Conservation (phyloP, 2,888 invertebrate genomes). For the Sinohyriopsis cumingii region DNA sequence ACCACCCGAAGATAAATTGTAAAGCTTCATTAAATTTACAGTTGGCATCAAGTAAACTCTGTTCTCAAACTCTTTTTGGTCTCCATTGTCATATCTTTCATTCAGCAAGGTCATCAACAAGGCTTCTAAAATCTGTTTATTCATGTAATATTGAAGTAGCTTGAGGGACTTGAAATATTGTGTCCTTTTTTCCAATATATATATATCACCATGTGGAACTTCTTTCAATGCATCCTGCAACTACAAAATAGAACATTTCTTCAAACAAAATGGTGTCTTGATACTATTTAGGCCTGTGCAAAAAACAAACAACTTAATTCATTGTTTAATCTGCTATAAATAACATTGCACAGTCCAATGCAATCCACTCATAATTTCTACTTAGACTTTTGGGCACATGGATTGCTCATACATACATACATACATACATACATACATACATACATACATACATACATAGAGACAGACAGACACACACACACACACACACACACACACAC, state of each 20-base stretch:
- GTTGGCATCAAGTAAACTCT: constrained; percentile 28
- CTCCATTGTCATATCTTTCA: constrained; percentile 11
- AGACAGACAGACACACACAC: too few relatives aligned
- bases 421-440: too few relatives aligned
- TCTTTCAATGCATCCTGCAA: constrained; percentile 26
- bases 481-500: too few relatives aligned
- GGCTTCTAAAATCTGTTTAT: constrained; percentile 24
- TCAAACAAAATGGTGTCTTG: too few relatives aligned
- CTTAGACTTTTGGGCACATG: too few relatives aligned
- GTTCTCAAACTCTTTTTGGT: constrained; percentile 12
- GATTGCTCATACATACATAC: too few relatives aligned
- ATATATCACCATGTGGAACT: constrained; percentile 25
- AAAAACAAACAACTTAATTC: too few relatives aligned
- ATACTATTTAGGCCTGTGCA: too few relatives aligned
- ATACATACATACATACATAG: too few relatives aligned
- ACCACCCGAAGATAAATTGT: constrained; percentile 39
- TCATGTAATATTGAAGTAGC: constrained; percentile 25
- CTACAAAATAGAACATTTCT: constrained; percentile 19
- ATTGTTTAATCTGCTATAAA: too few relatives aligned
- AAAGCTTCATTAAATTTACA: constrained; percentile 22
- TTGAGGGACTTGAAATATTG: constrained; percentile 24
- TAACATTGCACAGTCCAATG: too few relatives aligned
- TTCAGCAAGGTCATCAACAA: constrained; percentile 36
- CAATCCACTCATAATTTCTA: too few relatives aligned
- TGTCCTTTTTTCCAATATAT: constrained; percentile 26